Evolutionary conservation across 2,113 vertebrate genomes (phyloP), one percentile per base, ranked within the genome.

Genomic region (Epinephelus fuscoguttatus): DNA sequence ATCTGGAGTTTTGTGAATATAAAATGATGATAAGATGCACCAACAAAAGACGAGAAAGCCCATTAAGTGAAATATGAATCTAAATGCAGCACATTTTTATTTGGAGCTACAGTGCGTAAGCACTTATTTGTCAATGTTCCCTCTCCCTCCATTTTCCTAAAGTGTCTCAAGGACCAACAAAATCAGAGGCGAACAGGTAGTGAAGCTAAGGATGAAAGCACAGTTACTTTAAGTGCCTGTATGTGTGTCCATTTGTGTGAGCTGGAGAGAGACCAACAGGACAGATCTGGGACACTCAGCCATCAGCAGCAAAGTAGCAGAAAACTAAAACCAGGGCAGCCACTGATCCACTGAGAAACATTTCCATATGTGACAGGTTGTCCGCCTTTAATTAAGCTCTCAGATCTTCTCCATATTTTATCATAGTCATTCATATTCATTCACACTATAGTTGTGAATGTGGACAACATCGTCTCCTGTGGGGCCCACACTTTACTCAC

Each of bases 281-380:
- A 93, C 85, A 85, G 91, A 94, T 91, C 88, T 92, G 85, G 93
- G 92, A 91, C 92, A 91, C 50, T 62, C 72, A 80, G 84, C 69
- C 81, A 71, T 74, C 80, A 73, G 67, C 5, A 49, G 85, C 71
- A 68, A 81, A 78, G 70, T 55, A 74, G 60, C 56, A 84, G 62
- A 67, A 78, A 84, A 60, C 60, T 75, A 61, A 92, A 93, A 93
- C 82, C 89, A 91, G 93, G 84, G 75, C 93, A 93, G 82, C 61
- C 64, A 67, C 80, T 68, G 78, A 89, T 91, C 91, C 87, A 86
- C 84, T 17, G 69, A 90, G 82, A 80, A 88, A 70, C 69, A 82
- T 84, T 78, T 91, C 76, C 88, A 91, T 63, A 84, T 73, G 83
- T 82, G 87, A 76, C 86, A 82, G 89, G 89, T 90, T 89, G 70